These are phyloP conservation scores for Bombus haemorrhoidalis DNA, from an alignment of 1,140 invertebrate species.

Conservation along the genomic window DNA sequence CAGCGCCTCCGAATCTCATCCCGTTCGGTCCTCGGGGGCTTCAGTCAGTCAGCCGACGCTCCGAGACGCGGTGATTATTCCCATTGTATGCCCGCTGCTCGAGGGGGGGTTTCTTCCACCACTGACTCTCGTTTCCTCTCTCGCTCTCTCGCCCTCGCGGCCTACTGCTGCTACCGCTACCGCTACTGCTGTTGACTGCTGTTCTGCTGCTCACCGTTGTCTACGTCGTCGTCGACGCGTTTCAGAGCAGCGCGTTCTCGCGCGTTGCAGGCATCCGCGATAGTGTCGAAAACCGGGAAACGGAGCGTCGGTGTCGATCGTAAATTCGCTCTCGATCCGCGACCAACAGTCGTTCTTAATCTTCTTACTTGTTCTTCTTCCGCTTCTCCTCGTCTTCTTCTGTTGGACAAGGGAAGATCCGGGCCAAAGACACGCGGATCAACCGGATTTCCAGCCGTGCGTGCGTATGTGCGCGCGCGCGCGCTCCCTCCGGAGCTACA, in stretches of 20 bases:
- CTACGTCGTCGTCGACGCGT: constrained; percentile 20
- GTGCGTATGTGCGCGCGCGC: constrained; percentile 8
- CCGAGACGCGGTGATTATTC: constrained; percentile 78
- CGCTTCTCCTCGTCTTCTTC: background rate
- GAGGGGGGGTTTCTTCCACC: constrained; percentile 61
- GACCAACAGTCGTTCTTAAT: background rate
- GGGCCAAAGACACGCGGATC: background rate
- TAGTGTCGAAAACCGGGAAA: constrained; percentile 41
- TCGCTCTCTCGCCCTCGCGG: constrained; percentile 54
- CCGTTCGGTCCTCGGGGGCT: constrained; percentile 71
- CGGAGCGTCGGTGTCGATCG: constrained; percentile 43
- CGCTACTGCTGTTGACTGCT: background rate
- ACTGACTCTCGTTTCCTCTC: constrained; percentile 40
- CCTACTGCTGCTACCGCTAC: constrained; percentile 10
- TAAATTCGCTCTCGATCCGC: background rate
- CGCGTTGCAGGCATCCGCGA: constrained; percentile 29
- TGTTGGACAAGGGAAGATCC: background rate
- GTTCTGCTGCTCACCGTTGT: constrained; percentile 5
- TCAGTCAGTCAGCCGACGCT: constrained; percentile 78
- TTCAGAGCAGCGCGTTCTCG: constrained; percentile 44
- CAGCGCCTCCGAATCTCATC: constrained; percentile 75
- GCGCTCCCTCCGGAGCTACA: background rate
- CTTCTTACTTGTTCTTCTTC: background rate
- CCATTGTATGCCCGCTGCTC: constrained; percentile 73
- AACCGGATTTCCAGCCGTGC: constrained; percentile 17